Percentiles rank a stretch among this genome's conserved stretches.
phyloP scores from a whole-genome alignment of 2,888 invertebrate species.

The Trichogramma evanescens region DNA sequence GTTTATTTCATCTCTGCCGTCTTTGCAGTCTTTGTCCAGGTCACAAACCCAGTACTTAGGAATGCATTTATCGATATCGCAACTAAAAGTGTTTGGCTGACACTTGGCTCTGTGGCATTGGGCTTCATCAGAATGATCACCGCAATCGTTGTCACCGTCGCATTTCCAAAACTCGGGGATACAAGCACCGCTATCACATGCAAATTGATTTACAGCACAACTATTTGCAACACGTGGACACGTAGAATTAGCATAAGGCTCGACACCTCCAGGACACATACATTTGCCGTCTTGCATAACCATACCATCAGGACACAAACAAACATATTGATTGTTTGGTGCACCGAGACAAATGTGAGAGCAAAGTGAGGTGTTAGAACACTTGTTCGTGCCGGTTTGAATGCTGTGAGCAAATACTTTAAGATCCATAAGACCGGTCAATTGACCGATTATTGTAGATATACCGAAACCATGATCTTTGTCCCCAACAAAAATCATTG shows the following conservation, averaged over 20 bases:
- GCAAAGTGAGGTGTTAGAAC: slow-evolving; percentile 58
- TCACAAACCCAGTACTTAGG: slow-evolving; percentile 60
- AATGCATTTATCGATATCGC: slow-evolving; percentile 58
- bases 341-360: slow-evolving; percentile 72
- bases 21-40: slow-evolving; percentile 56
- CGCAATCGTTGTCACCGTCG: slow-evolving; percentile 63
- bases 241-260: slow-evolving; percentile 60
- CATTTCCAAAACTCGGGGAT: slow-evolving; percentile 58
- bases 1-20: slow-evolving; percentile 58
- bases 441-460: slow-evolving; percentile 55
- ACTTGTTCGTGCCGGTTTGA: slow-evolving; percentile 69
- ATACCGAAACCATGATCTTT: slow-evolving; percentile 67
- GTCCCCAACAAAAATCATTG: slow-evolving; percentile 71
- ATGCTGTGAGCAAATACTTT: slow-evolving; percentile 70
- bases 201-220: slow-evolving; percentile 54
- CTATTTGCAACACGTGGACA: slow-evolving; percentile 60
- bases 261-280: slow-evolving; percentile 65
- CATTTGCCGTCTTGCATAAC: slow-evolving; percentile 56
- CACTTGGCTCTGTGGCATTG: slow-evolving; percentile 50
- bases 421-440: slow-evolving; percentile 73
- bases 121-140: slow-evolving; percentile 57
- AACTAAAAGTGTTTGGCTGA: slow-evolving; percentile 53
- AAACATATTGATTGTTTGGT: slow-evolving; percentile 61
- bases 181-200: slow-evolving; percentile 55
- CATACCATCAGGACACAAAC: slow-evolving; percentile 77